Evolutionary conservation across 2,797 vertebrate genomes (phyloP), one percentile per base, ranked within the genome.

Genomic region (Meriones psammophilus): DNA sequence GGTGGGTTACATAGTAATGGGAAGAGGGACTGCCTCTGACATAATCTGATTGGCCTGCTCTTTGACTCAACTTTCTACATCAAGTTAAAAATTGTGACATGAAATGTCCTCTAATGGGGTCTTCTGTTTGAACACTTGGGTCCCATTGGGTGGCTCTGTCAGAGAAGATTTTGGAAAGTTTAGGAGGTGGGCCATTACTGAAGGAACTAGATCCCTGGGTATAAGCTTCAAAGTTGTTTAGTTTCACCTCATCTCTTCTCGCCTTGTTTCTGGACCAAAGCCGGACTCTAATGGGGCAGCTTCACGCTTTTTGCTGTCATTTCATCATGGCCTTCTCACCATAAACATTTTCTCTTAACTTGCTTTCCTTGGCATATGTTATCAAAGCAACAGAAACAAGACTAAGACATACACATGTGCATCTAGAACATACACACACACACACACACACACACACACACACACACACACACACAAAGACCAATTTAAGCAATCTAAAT

Each of bases 401-500:
- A 10, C 13, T 36, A 36, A 60, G 30, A 8, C 20, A 8, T n/a
- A 66, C 26, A 42, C 56, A 62, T 28, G n/a, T 22, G 20, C 30
- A 2, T 50, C 97, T 66, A 93, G 97, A 98, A n/a, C n/a, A n/a
- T n/a, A n/a, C 84, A 96, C 91, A 91, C 95, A 91, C 20, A 46
- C 24, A 7, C 28, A 30, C 14, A 92, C 20, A 46, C 24, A 15
- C 46, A 50, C 14, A 78, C 68, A 69, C 30, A 71, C 76, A 77
- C 28, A 14, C 42, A 68, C 80, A 66, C 83, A 97, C 64, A 92
- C 97, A 98, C 85, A 96, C 92, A 89, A 95, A 84, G 13, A 36
- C 96, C 79, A 97, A 98, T 87, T 94, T 97, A 95, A 91, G 97
- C 94, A 97, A 91, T 93, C 94, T 98, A 98, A 98, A 98, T 96